Evolutionary conservation across 2,113 vertebrate species (phyloP).

Genomic region (Apaloderma vittatum): DNA sequence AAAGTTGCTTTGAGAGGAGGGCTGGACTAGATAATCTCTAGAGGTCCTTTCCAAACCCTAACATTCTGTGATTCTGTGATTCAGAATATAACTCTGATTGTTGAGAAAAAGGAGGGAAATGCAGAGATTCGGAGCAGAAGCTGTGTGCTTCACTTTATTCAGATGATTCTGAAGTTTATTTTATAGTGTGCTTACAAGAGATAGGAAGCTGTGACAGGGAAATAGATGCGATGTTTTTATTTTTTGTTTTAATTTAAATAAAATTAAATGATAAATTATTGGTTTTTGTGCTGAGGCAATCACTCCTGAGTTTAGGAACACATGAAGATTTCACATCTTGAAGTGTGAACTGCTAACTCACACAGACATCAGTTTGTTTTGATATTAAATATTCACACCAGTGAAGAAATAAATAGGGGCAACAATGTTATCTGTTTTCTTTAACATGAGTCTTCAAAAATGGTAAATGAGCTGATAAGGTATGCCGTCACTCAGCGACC

Average conservation of each 20-base stretch:
- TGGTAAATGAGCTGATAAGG: background rate
- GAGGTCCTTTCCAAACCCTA: too few relatives aligned
- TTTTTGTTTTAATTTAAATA: background rate
- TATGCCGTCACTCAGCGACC: background rate
- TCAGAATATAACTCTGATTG: background rate
- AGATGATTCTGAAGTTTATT: background rate
- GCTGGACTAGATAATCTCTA: too few relatives aligned
- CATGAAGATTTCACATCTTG: background rate
- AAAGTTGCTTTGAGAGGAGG: too few relatives aligned
- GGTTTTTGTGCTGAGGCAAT: background rate
- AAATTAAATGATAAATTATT: background rate
- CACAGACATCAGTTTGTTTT: background rate
- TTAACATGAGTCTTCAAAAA: background rate
- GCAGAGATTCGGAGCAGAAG: background rate
- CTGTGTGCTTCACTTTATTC: background rate
- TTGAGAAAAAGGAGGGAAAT: background rate
- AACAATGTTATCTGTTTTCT: background rate
- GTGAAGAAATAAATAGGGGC: background rate
- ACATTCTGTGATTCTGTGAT: too few relatives aligned
- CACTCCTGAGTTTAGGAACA: background rate
- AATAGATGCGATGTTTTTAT: background rate
- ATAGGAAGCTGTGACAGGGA: background rate
- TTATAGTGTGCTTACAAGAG: background rate
- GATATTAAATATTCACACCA: background rate
- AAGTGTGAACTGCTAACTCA: background rate